Base-by-base conservation (phyloP, 2,797 vertebrate genomes). In the Podargus strigoides region DNA sequence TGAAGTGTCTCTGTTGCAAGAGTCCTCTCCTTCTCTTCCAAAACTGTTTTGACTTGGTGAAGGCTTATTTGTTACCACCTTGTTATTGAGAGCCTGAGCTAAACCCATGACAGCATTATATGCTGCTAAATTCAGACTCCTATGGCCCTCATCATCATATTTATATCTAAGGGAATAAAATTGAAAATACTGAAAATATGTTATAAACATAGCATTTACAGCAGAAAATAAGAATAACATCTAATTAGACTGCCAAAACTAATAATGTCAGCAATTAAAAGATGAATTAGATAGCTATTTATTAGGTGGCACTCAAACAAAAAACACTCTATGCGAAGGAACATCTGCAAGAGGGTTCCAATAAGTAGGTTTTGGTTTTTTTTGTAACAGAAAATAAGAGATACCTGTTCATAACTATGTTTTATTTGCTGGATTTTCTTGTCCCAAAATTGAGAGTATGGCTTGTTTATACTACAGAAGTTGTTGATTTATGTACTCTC, bases 101-200 rank as follows among this genome's bases (percentile, higher is more conserved):
- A 85, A 86, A 34, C 49, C 44, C 49, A 3, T 8, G n/a, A 41
- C 53, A 49, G n/a, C 68, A 37, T 79, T 67, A 72, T 28, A 36
- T 46, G 39, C 46, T 62, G 52, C 81, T 78, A 69, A 41, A 41
- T 98, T 98, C 42, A 98, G 96, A 56, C 97, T 97, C 34, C 96
- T 62, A 44, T 97, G 98, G 64, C 98, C 98, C 9, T 98, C 98
- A 7, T 96, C 97, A 24, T 98, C 98, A 89, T 98, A 98, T 93
- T 97, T 98, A 93, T 98, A 98, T 81, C 98, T 98, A 87, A 50
- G 36, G 59, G 52, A 41, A 9, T 50, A 84, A 87, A 90, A 72
- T 14, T 44, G 59, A 87, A 95, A 79, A 58, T 17, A 47, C 55
- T 64, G 39, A 76, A 94, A 59, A 37, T 27, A 55, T 36, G 60